Evolutionary conservation across 2,797 vertebrate genomes (phyloP).

Genomic region (Iguana delicatissima): DNA sequence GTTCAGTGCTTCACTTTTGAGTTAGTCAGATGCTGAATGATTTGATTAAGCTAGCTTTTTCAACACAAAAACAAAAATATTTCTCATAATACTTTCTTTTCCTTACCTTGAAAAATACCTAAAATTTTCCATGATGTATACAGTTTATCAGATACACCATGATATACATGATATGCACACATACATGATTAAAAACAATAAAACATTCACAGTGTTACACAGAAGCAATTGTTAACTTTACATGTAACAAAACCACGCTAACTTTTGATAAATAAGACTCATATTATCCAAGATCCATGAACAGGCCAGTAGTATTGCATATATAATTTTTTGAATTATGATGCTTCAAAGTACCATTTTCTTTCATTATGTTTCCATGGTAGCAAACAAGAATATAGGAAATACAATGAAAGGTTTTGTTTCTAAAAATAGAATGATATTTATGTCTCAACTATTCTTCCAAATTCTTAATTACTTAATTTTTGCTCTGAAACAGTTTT

Average conservation of each 20-base stretch:
- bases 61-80: not conserved
- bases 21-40: not conserved
- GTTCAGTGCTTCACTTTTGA: not conserved
- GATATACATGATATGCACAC: not conserved
- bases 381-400: too few species aligned
- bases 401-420: too few species aligned
- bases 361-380: too few species aligned
- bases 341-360: too few species aligned
- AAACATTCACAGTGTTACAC: constrained; percentile 24
- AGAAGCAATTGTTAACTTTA: constrained; percentile 26
- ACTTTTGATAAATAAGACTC: not conserved
- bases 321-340: too few species aligned
- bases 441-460: too few species aligned
- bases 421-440: too few species aligned
- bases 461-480: too few species aligned
- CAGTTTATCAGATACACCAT: not conserved
- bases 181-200: not conserved
- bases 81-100: not conserved
- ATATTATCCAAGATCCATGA: constrained; percentile 22
- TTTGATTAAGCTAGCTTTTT: not conserved
- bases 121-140: not conserved
- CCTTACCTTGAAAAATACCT: not conserved
- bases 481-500: too few species aligned
- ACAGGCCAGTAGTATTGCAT: not conserved
- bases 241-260: constrained; percentile 18